These are phyloP conservation scores for Archips xylosteana DNA, from an alignment of 2,888 invertebrate species.

Conservation along the genomic window DNA sequence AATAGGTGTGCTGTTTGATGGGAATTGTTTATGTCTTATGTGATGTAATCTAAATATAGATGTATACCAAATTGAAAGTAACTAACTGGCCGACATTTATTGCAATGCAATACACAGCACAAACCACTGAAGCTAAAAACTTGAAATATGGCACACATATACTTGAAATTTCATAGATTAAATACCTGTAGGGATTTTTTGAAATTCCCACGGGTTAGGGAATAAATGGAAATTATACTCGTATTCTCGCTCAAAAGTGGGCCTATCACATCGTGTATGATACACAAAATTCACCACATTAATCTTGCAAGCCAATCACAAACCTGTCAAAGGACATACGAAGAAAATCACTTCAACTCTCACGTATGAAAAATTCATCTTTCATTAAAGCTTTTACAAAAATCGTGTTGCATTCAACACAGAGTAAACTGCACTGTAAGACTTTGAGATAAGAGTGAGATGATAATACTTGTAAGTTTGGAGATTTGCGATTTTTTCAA, in stretches of 20 bases:
- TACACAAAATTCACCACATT: slow-evolving; percentile 20
- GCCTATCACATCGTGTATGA: too few relatives aligned
- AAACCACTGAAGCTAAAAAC: too few relatives aligned
- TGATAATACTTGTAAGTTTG: background rate
- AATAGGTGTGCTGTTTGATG: slow-evolving; percentile 45
- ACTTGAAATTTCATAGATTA: too few relatives aligned
- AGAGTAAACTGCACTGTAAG: background rate
- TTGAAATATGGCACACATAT: too few relatives aligned
- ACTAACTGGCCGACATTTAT: too few relatives aligned
- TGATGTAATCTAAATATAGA: background rate
- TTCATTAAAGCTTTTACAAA: slow-evolving; percentile 50
- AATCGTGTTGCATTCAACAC: slow-evolving; percentile 6
- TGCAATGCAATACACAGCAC: too few relatives aligned
- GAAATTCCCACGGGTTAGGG: too few relatives aligned
- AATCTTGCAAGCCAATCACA: slow-evolving; percentile 32
- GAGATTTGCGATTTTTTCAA: background rate
- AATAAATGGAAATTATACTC: too few relatives aligned
- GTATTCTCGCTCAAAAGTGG: too few relatives aligned
- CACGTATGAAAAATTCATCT: slow-evolving; percentile 58
- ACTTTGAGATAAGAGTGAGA: background rate
- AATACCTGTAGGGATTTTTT: too few relatives aligned
- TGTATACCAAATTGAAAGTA: too few relatives aligned
- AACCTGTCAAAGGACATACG: slow-evolving; percentile 41
- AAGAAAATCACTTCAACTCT: slow-evolving; percentile 57
- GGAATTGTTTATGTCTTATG: background rate